Evolutionary conservation across 2,113 vertebrate genomes (phyloP), one percentile per base, ranked within the genome.

Genomic region (Sinocyclocheilus anshuiensis): DNA sequence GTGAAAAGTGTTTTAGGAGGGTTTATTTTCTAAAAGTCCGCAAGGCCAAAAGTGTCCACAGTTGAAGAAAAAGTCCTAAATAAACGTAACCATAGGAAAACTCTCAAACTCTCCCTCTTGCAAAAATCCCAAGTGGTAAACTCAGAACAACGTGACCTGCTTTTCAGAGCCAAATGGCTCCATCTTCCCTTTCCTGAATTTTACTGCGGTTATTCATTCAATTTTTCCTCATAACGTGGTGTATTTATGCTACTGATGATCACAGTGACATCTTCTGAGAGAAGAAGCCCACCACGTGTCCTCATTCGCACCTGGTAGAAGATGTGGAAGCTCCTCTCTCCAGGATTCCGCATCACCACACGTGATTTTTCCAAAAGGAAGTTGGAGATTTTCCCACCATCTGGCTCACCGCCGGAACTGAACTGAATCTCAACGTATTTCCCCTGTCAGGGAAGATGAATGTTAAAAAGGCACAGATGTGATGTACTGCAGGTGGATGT

Each of bases 381-480:
- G 94, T 99, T 99, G 92, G 97, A 99, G 93, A 99, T 99, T 93
- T 98, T 99, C 90, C 98, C 98, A 89, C 98, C 98, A 82, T 99
- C 97, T 94, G 98, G 98, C 90, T 99, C 98, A 33, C 98, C 98
- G 89, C 98, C 98, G 83, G 97, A 97, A 90, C 98, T 99, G 94
- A 99, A 99, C 95, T 97, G 97, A 92, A 99, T 99, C 95, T 99
- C 98, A 94, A 99, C 99, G 93, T 99, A 99, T 93, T 99, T 99
- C 84, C 96, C 98, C 98, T 98, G 94, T 89, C 96, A 95, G 84
- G 93, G 87, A 77, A 93, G 90, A 94, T 53, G 55, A 85, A 65
- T 53, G 42, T 74, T 83, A 50, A 88, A 75, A 82, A 61, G 48
- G n/a, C 57, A 74, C 72, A 89, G 39, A 71, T 36, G 50, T 69